Conservation (phyloP, 2,888 invertebrate species). For the Deladenus siricidicola region DNA sequence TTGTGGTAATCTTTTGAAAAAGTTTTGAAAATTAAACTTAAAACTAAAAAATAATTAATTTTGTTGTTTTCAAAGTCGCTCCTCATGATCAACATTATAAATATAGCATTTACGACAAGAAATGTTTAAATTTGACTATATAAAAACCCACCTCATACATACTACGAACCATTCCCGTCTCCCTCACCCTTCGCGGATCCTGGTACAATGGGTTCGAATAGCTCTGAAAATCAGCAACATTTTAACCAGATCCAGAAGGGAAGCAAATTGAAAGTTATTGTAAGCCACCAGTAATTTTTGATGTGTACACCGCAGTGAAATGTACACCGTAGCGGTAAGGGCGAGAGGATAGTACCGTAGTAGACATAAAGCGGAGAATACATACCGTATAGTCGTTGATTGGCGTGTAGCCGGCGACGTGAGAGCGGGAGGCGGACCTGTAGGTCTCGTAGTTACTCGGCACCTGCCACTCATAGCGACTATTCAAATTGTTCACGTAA, state of each 20-base stretch:
- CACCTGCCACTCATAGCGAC: slow-evolving; percentile 38
- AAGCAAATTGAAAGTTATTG: too few species aligned
- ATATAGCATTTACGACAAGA: too few species aligned
- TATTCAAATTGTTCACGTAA: slow-evolving; percentile 48
- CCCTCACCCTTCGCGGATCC: background rate
- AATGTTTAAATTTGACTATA: background rate
- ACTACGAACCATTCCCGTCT: background rate
- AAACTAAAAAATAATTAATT: too few species aligned
- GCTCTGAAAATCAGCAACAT: slow-evolving; percentile 2
- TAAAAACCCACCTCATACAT: slow-evolving; percentile 20
- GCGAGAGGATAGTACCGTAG: too few species aligned
- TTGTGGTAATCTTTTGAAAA: too few species aligned
- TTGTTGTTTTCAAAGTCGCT: too few species aligned
- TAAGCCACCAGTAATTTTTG: too few species aligned
- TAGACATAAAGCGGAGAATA: slow-evolving; percentile 19
- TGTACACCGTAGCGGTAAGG: too few species aligned
- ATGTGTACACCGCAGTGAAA: too few species aligned
- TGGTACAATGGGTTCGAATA: background rate
- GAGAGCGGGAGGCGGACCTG: slow-evolving; percentile 41
- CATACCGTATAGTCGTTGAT: slow-evolving; percentile 45
- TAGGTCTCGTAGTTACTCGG: slow-evolving; percentile 48
- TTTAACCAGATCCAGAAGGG: too few species aligned
- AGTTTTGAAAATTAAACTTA: too few species aligned
- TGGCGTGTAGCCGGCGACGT: slow-evolving; percentile 35
- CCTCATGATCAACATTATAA: too few species aligned